Percentiles rank a stretch among this genome's conserved stretches.
Evolutionary conservation across 2,797 vertebrate genomes (phyloP).

Genomic region (Simalia tracyae): DNA sequence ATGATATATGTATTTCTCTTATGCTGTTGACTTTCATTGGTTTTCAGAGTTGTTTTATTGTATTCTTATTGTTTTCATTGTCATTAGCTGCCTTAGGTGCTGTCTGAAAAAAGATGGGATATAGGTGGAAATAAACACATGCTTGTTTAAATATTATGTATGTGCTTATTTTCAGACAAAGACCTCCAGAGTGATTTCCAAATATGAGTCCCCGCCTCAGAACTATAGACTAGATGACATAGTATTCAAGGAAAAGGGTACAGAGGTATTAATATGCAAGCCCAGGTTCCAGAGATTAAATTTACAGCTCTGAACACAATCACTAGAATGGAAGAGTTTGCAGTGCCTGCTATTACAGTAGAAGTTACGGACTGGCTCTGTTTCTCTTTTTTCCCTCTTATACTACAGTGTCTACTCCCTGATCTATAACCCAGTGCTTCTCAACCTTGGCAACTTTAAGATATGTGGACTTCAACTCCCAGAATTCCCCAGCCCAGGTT

Average conservation of each 20-base stretch:
- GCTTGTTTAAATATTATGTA: neutral
- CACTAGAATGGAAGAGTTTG: neutral
- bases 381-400: neutral
- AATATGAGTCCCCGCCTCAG: neutral
- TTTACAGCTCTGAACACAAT: neutral
- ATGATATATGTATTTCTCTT: neutral
- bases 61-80: neutral
- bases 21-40: neutral
- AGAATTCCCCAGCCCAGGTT: no score
- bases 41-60: neutral
- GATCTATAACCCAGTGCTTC: neutral
- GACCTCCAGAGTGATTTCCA: neutral
- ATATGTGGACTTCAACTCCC: no score
- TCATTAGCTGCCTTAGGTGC: neutral
- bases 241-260: neutral
- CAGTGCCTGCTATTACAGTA: neutral
- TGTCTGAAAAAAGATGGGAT: neutral
- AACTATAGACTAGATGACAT: neutral
- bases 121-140: neutral
- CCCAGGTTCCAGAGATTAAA: neutral
- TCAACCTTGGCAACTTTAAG: no score
- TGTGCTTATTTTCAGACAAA: neutral
- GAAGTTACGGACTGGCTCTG: neutral
- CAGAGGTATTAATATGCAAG: neutral
- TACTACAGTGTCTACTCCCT: neutral